Evolutionary conservation across 2,888 invertebrate species (phyloP).

Genomic region (Brachyopa scutellaris): DNA sequence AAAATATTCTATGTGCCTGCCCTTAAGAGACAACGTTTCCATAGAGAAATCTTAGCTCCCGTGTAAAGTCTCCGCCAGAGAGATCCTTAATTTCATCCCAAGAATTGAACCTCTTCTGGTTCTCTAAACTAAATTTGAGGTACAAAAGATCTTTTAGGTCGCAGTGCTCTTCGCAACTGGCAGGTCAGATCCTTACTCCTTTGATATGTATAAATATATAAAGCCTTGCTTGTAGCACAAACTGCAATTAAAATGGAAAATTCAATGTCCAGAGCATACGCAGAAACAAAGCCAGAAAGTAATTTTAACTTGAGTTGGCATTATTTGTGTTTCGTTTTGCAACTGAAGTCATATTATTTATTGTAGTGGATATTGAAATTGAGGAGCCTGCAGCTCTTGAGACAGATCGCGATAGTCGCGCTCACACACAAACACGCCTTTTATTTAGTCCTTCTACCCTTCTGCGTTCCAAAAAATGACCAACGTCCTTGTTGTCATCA

Average conservation of each 20-base stretch:
- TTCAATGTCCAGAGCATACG: background rate
- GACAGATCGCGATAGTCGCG: conserved; percentile 67
- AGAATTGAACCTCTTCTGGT: too few species aligned
- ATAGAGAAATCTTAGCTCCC: too few species aligned
- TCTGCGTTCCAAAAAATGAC: conserved; percentile 29
- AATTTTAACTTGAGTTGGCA: conserved; percentile 14
- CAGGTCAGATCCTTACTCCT: too few species aligned
- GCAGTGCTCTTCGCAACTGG: too few species aligned
- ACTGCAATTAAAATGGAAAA: conserved; percentile 3
- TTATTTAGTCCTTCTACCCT: background rate
- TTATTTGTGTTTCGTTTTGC: conserved; percentile 34
- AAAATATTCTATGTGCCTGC: too few species aligned
- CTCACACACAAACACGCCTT: too few species aligned
- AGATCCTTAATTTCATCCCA: too few species aligned
- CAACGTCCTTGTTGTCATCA: conserved; percentile 48
- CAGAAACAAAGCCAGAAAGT: background rate
- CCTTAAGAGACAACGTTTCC: too few species aligned
- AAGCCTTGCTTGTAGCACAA: background rate
- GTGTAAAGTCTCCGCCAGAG: too few species aligned
- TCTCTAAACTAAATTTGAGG: too few species aligned
- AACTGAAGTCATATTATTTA: conserved; percentile 56
- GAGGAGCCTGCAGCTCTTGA: conserved; percentile 65
- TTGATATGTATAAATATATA: too few species aligned
- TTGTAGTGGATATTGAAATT: conserved; percentile 62
- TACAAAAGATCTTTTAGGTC: too few species aligned